These are phyloP conservation scores for Monarcha castaneiventris DNA, from an alignment of 2,113 vertebrate species.

Conservation along the genomic window DNA sequence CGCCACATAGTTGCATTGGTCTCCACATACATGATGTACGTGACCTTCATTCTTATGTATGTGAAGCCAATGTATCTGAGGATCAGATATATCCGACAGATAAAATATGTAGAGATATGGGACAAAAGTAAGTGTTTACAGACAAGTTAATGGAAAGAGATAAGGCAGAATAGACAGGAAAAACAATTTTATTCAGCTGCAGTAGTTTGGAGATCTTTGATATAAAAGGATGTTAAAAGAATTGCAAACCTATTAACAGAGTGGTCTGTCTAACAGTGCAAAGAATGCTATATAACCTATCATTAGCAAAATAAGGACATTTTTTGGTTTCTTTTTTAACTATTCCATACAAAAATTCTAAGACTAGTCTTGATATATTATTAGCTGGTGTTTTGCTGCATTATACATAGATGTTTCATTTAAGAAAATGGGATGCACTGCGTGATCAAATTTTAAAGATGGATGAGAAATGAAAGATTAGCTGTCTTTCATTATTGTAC, in stretches of 20 bases:
- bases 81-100: neutral
- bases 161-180: neutral
- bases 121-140: neutral
- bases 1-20: neutral
- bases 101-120: neutral
- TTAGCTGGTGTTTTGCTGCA: neutral
- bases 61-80: neutral
- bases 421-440: neutral
- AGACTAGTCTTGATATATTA: neutral
- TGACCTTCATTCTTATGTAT: neutral
- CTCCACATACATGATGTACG: too few relatives aligned
- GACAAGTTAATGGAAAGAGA: neutral
- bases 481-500: neutral
- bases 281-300: neutral
- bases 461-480: neutral
- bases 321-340: neutral
- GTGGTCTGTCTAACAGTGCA: neutral
- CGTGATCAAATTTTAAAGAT: neutral
- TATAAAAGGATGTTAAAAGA: neutral
- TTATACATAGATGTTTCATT: neutral
- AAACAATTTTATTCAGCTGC: neutral
- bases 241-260: neutral
- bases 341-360: neutral
- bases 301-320: neutral
- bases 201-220: neutral